These are phyloP conservation scores for Globodera rostochiensis DNA, from an alignment of 1,140 invertebrate genomes.

Conservation along the genomic window DNA sequence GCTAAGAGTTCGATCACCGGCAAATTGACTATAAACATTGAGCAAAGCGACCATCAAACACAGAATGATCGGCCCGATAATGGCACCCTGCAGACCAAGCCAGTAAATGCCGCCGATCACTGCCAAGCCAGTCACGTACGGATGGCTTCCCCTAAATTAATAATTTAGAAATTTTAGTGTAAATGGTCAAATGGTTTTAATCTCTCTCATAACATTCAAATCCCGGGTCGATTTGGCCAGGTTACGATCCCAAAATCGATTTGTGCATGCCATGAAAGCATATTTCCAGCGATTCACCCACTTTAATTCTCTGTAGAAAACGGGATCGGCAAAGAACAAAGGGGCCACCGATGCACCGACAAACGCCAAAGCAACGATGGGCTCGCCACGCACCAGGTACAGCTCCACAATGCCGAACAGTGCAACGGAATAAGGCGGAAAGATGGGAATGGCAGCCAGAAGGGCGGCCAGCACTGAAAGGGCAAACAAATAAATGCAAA, in stretches of 20 bases:
- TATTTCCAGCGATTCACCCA: constrained; percentile 67
- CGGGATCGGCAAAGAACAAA: constrained; percentile 84
- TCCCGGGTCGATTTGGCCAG: too few relatives aligned
- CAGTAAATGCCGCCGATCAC: constrained; percentile 98
- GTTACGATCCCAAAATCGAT: too few relatives aligned
- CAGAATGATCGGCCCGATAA: constrained; percentile 89
- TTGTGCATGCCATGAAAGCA: not conserved
- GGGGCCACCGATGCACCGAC: constrained; percentile 83
- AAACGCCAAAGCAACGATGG: constrained; percentile 77
- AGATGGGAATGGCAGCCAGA: constrained; percentile 87
- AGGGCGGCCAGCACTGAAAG: constrained; percentile 80
- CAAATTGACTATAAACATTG: constrained; percentile 72
- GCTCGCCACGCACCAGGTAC: constrained; percentile 83
- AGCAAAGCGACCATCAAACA: constrained; percentile 82
- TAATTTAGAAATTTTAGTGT: too few relatives aligned
- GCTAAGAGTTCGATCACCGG: constrained; percentile 8
- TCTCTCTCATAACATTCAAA: too few relatives aligned
- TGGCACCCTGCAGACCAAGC: constrained; percentile 90
- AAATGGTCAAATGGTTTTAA: too few relatives aligned
- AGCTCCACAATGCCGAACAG: constrained; percentile 89
- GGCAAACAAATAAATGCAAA: not conserved
- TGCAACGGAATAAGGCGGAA: constrained; percentile 89
- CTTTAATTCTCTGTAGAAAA: constrained; percentile 96
- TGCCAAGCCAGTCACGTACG: constrained; percentile 93
- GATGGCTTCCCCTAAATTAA: constrained; percentile 80